Evolutionary conservation across 2,888 invertebrate species (phyloP), one percentile per base, ranked within the genome.

Genomic region (Acanthopleura granulata): DNA sequence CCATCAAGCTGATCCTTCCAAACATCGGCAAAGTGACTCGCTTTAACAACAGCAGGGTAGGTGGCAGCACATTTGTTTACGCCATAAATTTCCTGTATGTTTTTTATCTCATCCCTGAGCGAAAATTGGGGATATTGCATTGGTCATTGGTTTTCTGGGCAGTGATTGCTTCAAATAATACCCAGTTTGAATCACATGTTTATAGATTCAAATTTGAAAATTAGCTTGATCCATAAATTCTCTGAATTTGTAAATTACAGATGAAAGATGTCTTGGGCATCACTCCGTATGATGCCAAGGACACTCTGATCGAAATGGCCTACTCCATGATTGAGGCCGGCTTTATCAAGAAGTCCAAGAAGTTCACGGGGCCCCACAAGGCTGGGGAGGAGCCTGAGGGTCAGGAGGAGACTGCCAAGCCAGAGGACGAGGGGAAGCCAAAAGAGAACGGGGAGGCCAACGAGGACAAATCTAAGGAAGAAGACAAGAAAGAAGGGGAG

Each of bases 291-390:
- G 90, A 91, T 70, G 79, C 90, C 14, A 89, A 91, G 71, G 87
- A 90, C 62, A 91, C 92, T 6, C 78, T 92, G 30, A 84, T 92
- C 74, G 92, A 92, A 76, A 92, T 92, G 91, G 91, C 90, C 16
- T 91, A 92, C 84, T 89, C 90, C 72, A 84, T 92, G 78, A 91
- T 92, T 71, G 92, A 92, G 73, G 85, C 88, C 62, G 92, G 92
- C 66, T 87, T 92, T 72, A 88, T 91, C 6, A 90, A 90, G 80
- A 90, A 90, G 74, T 80, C 86, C 18, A 86, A 85, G 77, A 83
- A 84, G 75, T 87, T 84, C 79, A 83, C 78, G 72, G 85, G 82
- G 74, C 76, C 75, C n/a, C 62, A 62, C 25, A 69, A 72, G 25
- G 51, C 69, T 22, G 71, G 61, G 25, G 75, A 76, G 51, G 76